Evolutionary conservation across 1,140 invertebrate genomes (phyloP), one percentile per base, ranked within the genome.

Genomic region (Asbolus verrucosus): DNA sequence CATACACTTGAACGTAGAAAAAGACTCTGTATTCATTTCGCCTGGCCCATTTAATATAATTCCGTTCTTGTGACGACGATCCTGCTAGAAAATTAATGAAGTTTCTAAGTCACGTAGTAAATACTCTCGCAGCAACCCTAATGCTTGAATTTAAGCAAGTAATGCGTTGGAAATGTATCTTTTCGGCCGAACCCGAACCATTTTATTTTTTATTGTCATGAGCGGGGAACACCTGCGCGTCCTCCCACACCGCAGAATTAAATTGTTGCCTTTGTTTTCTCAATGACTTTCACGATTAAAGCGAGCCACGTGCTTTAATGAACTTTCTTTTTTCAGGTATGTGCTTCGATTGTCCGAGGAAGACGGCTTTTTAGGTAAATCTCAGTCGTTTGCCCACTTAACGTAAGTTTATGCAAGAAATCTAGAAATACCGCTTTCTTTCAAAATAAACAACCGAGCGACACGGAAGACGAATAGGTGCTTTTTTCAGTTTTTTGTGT

Each of bases 151-250:
- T 62, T 62, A 33, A 36, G 59, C 59, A 33, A 62, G 59, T 62
- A 62, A 62, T 62, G 59, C 36, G 59, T 62, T 36, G 59, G 59
- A 33, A 62, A 62, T 62, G 30, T 62, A 36, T 62, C 59, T 62
- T 18, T 62, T 46, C 41, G 41, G n/a, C n/a, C n/a, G n/a, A n/a
- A 15, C 59, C 19, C 16, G 59, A 62, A 36, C 16, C 15, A n/a
- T 46, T 46, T 16, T n/a, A 8, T 27, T 8, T 27, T n/a, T n/a
- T n/a, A n/a, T n/a, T n/a, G n/a, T n/a, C 38, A 39, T 15, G 38
- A 11, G 9, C 36, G n/a, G 36, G 15, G 15, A 38, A n/a, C n/a
- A n/a, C n/a, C n/a, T n/a, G n/a, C n/a, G n/a, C n/a, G n/a, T n/a
- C n/a, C n/a, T n/a, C n/a, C n/a, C n/a, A n/a, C n/a, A n/a, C n/a